These are phyloP conservation scores for Kuschelorhynchus macadamiae DNA, from an alignment of 2,888 invertebrate species.

Conservation along the genomic window DNA sequence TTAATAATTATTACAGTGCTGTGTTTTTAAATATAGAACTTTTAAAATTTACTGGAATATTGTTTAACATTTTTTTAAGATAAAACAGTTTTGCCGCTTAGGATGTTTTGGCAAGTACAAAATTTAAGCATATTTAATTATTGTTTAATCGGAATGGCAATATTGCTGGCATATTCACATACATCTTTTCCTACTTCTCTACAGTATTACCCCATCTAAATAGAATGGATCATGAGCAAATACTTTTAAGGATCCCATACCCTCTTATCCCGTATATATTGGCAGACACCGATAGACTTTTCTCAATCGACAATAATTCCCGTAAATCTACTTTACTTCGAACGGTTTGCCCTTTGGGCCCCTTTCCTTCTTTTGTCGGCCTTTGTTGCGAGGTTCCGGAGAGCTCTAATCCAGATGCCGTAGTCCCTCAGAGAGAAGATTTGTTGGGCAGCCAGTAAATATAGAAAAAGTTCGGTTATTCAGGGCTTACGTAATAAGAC, in stretches of 20 bases:
- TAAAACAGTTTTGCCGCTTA: too few species aligned
- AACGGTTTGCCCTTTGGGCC: conserved; percentile 43
- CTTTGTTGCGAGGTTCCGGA: conserved; percentile 43
- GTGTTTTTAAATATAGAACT: too few species aligned
- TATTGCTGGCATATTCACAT: too few species aligned
- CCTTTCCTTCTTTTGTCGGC: conserved; percentile 42
- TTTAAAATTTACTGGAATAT: too few species aligned
- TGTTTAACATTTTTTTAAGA: too few species aligned
- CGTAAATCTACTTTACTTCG: conserved; percentile 49
- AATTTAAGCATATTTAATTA: too few species aligned
- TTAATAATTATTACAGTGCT: too few species aligned
- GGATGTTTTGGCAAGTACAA: too few species aligned
- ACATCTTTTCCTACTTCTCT: too few species aligned
- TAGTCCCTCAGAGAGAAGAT: conserved; percentile 34
- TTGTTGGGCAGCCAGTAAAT: conserved; percentile 31
- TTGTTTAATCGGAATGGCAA: too few species aligned
- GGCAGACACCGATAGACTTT: conserved; percentile 41
- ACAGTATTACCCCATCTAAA: too few species aligned
- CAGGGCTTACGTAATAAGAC: background rate
- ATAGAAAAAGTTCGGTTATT: conserved; percentile 24
- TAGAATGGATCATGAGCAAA: conserved; percentile 1
- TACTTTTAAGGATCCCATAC: conserved; percentile 3
- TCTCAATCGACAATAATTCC: conserved; percentile 42
- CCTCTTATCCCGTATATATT: conserved; percentile 17
- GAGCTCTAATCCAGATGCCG: conserved; percentile 43